phyloP scores from a whole-genome alignment of 2,797 vertebrate species.

The Phrynocephalus guinanensis region DNA sequence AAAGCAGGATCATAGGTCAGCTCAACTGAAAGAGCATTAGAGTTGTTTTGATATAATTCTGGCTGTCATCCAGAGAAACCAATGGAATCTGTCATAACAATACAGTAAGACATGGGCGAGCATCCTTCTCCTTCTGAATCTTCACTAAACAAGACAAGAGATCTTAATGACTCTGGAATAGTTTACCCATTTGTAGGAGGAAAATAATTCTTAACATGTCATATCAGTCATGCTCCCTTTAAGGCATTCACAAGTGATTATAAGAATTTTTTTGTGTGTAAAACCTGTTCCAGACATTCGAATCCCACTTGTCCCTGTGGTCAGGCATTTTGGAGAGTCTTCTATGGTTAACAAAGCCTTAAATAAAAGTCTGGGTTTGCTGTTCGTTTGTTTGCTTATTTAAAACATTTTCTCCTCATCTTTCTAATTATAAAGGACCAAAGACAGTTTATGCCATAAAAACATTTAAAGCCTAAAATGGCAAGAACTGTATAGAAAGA shows the following conservation, averaged over 20 bases:
- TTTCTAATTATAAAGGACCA: too few relatives aligned
- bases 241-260: neutral
- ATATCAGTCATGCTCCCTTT: neutral
- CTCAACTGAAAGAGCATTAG: slow-evolving; percentile 19
- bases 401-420: too few relatives aligned
- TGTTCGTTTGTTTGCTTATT: too few relatives aligned
- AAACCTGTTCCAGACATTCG: neutral
- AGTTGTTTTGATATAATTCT: neutral
- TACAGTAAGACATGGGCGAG: neutral
- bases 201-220: neutral
- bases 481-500: too few relatives aligned
- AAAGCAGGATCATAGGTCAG: neutral
- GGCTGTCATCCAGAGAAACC: neutral
- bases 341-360: too few relatives aligned
- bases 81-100: neutral
- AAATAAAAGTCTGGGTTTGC: too few relatives aligned
- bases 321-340: neutral
- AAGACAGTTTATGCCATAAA: too few relatives aligned
- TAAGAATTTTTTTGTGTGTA: neutral
- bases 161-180: neutral
- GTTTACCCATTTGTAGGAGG: neutral
- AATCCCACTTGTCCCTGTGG: neutral
- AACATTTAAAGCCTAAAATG: too few relatives aligned
- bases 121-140: neutral
- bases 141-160: neutral